Evolutionary conservation across 2,888 invertebrate species (phyloP).

Genomic region (Ectobius pallidus): DNA sequence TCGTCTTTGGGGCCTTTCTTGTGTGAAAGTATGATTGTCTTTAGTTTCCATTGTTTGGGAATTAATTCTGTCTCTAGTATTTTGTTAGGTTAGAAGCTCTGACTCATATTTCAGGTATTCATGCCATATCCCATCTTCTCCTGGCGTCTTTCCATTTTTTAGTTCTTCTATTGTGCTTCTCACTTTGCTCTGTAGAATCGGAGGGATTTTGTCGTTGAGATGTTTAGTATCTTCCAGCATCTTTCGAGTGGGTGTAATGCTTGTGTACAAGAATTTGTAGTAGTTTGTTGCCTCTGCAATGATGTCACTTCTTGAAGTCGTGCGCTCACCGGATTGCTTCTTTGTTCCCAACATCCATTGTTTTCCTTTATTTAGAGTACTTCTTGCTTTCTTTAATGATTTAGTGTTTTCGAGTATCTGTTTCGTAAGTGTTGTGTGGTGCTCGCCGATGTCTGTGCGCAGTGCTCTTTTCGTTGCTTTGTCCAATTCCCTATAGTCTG

Average conservation of each 20-base stretch:
- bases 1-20: background rate
- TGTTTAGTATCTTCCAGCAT: background rate
- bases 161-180: background rate
- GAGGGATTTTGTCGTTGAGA: background rate
- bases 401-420: conserved; percentile 4
- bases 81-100: background rate
- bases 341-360: background rate
- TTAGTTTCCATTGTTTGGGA: conserved; percentile 6
- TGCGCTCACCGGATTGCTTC: background rate
- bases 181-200: background rate
- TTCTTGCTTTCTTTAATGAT: background rate
- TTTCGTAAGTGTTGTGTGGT: background rate
- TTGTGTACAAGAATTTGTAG: conserved; percentile 4
- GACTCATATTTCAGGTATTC: background rate
- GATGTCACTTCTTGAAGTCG: background rate
- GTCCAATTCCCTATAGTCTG: background rate
- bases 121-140: background rate
- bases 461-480: background rate
- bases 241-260: background rate
- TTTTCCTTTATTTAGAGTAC: background rate
- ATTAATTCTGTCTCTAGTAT: background rate
- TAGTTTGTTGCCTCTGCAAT: background rate
- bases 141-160: background rate
- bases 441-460: background rate
- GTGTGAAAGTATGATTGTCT: too few relatives aligned